A percentile compares a stretch with the other conserved stretches of the same genome.
These are phyloP conservation scores for Cossypha niveicapilla DNA, from an alignment of 2,797 vertebrate genomes.

Conservation along the genomic window DNA sequence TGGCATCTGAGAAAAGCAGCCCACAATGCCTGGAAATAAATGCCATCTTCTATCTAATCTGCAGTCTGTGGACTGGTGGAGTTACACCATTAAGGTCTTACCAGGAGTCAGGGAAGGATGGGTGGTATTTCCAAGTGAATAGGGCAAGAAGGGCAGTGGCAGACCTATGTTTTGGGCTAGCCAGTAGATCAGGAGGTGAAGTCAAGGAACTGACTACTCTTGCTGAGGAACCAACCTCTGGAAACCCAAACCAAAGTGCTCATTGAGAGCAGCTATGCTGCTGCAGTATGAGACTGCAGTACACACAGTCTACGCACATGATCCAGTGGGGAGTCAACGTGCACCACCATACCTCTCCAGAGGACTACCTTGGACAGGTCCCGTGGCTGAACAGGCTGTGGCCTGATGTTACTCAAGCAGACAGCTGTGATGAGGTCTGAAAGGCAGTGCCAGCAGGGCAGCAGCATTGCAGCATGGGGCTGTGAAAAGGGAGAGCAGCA, in stretches of 20 bases:
- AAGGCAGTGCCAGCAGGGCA: background rate
- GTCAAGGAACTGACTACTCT: background rate
- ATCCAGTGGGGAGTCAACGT: background rate
- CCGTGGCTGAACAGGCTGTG: background rate
- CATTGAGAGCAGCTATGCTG: fast-evolving
- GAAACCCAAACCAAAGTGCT: background rate
- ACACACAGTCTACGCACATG: background rate
- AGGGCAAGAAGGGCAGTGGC: background rate
- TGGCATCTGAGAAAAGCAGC: background rate
- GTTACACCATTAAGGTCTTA: background rate
- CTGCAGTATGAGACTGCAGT: background rate
- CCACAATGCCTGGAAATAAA: background rate
- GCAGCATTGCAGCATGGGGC: background rate
- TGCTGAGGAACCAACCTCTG: background rate
- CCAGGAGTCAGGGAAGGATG: background rate
- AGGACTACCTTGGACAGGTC: background rate
- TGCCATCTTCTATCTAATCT: background rate
- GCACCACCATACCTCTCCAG: background rate
- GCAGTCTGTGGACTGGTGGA: background rate
- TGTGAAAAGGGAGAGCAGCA: background rate
- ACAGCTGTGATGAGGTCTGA: background rate
- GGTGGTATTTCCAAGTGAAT: background rate
- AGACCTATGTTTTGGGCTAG: background rate
- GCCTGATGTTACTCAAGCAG: background rate
- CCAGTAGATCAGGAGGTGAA: background rate